phyloP scores from a whole-genome alignment of 2,113 vertebrate genomes.

The Tyrannus savana region DNA sequence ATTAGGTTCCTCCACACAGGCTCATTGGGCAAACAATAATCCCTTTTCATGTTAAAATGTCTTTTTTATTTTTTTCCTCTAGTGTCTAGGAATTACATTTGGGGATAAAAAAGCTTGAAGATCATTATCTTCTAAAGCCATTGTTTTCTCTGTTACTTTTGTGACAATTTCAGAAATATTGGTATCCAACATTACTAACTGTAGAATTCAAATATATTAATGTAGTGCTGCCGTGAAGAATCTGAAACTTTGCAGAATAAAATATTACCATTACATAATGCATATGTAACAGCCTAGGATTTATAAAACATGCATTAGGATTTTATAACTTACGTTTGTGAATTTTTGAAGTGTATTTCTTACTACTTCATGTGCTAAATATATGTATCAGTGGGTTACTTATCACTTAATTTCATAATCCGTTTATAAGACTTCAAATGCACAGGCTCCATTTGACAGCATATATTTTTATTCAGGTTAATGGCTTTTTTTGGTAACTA shows the following conservation, averaged over 20 bases:
- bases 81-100: not conserved
- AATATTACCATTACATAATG: not conserved
- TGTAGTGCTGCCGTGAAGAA: not conserved
- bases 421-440: not conserved
- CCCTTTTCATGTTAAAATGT: conserved; percentile 27
- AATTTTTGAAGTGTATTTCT: not conserved
- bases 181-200: not conserved
- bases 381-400: not conserved
- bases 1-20: not conserved
- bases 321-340: not conserved
- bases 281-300: not conserved
- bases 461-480: conserved; percentile 1
- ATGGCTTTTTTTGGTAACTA: not conserved
- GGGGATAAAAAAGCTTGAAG: conserved; percentile 39
- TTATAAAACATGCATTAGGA: not conserved
- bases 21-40: conserved; percentile 18
- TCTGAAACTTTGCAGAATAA: not conserved
- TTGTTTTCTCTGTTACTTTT: conserved; percentile 36
- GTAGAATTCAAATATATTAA: not conserved
- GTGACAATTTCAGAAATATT: not conserved
- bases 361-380: not conserved
- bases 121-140: conserved; percentile 41
- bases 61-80: not conserved
- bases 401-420: conserved; percentile 9
- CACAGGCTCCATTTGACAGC: not conserved